phyloP scores from a whole-genome alignment of 2,113 vertebrate species.

The Mesembrinibis cayennensis region DNA sequence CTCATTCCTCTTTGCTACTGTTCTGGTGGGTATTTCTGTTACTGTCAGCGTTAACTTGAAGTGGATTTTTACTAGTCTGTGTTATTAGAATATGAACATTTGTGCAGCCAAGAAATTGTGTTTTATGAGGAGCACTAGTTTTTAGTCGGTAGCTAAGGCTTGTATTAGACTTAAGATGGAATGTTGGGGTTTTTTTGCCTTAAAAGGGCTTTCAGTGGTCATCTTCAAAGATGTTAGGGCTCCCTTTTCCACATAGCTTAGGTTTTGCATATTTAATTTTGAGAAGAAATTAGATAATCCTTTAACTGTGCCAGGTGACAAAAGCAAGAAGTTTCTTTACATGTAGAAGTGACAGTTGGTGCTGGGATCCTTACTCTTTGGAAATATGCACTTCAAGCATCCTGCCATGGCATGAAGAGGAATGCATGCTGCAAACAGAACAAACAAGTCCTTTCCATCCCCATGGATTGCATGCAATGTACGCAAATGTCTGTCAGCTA shows the following conservation, averaged over 20 bases:
- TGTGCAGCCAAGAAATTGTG: background rate
- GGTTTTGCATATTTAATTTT: background rate
- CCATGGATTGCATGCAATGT: constrained; percentile 38
- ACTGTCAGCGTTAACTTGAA: background rate
- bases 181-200: background rate
- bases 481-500: constrained; percentile 55
- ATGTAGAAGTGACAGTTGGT: background rate
- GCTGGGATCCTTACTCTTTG: constrained; percentile 5
- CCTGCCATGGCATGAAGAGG: constrained; percentile 65
- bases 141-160: background rate
- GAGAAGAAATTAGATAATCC: background rate
- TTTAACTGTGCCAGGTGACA: background rate
- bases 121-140: background rate
- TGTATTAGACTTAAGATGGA: background rate
- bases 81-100: background rate
- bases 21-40: background rate
- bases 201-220: background rate
- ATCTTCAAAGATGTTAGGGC: background rate
- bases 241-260: background rate
- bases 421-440: constrained; percentile 61
- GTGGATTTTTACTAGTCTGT: background rate
- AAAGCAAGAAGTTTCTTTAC: background rate
- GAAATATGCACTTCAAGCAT: constrained; percentile 26
- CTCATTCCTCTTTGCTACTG: background rate
- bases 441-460: constrained; percentile 63